Evolutionary conservation across 2,113 vertebrate species (phyloP).

Genomic region (Jaculus jaculus): DNA sequence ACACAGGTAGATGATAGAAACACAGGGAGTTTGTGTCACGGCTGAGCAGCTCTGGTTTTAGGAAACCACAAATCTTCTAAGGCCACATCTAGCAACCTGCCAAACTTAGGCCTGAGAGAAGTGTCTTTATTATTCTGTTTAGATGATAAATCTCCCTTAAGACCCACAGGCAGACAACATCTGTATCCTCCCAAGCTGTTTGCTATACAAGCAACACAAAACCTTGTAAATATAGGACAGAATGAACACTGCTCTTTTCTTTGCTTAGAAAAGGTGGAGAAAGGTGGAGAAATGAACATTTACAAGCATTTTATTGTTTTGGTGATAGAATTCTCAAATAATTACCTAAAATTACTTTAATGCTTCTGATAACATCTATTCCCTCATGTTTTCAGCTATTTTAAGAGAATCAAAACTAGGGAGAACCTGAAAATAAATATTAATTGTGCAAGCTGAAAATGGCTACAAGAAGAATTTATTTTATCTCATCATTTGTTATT

Average conservation of each 20-base stretch:
- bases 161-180: background rate
- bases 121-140: background rate
- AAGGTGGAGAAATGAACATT: background rate
- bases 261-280: background rate
- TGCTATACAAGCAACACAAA: background rate
- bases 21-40: background rate
- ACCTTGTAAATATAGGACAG: background rate
- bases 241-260: background rate
- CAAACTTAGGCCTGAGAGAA: background rate
- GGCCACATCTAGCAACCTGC: background rate
- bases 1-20: background rate
- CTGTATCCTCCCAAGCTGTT: background rate
- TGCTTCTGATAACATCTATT: background rate
- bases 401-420: background rate
- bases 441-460: background rate
- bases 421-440: background rate
- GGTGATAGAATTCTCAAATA: background rate
- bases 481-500: background rate
- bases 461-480: background rate
- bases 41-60: background rate
- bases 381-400: background rate
- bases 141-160: background rate
- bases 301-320: background rate
- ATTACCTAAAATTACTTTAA: background rate
- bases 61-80: background rate